Conservation (phyloP, 2,797 vertebrate species). For the Chanos chanos region DNA sequence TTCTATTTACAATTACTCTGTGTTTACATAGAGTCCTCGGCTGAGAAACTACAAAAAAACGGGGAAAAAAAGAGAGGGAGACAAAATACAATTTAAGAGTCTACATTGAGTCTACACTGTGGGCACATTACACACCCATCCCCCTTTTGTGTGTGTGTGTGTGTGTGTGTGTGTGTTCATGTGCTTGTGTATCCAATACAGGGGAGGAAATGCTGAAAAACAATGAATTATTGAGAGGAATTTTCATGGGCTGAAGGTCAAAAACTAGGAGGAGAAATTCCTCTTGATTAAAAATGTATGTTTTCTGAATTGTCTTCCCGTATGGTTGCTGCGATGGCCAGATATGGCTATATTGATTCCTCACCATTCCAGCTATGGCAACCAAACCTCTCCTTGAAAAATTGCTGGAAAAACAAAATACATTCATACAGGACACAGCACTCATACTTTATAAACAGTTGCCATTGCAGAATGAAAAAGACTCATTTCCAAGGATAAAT, state of each 20-base stretch:
- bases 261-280: slow-evolving; percentile 50
- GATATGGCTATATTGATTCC: slow-evolving; percentile 50
- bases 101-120: too few relatives aligned
- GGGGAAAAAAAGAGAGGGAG: too few relatives aligned
- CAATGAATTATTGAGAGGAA: slow-evolving; percentile 77
- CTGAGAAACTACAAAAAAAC: too few relatives aligned
- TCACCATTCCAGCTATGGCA: slow-evolving; percentile 42
- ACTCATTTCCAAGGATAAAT: too few relatives aligned
- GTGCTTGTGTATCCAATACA: slow-evolving; percentile 33
- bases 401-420: slow-evolving; percentile 10
- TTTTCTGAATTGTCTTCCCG: slow-evolving; percentile 68
- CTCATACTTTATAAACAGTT: too few relatives aligned
- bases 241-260: slow-evolving; percentile 77
- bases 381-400: slow-evolving; percentile 35
- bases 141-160: slow-evolving; percentile 1
- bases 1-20: too few relatives aligned
- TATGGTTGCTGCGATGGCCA: slow-evolving; percentile 55
- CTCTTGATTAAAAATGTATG: slow-evolving; percentile 76
- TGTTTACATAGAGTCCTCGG: too few relatives aligned
- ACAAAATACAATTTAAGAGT: too few relatives aligned
- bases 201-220: slow-evolving; percentile 52
- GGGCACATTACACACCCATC: neutral
- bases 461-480: too few relatives aligned
- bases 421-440: neutral
- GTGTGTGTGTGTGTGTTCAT: slow-evolving; percentile 1